Percentiles rank a stretch among this genome's conserved stretches.
phyloP scores from a whole-genome alignment of 1,140 invertebrate genomes.

The Dinoponera quadriceps region DNA sequence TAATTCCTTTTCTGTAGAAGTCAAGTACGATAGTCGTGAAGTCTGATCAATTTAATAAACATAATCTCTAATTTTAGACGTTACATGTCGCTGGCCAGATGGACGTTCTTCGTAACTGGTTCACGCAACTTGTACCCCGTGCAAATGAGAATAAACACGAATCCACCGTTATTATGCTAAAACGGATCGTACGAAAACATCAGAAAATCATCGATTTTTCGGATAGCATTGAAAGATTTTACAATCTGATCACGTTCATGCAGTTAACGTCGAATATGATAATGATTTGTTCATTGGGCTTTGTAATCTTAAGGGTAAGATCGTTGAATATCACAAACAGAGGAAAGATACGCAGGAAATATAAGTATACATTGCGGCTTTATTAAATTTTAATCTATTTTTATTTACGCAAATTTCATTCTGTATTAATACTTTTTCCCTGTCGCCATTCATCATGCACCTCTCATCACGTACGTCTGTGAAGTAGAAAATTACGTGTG shows the following conservation, averaged over 20 bases:
- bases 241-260: slow-evolving; percentile 16
- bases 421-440: neutral
- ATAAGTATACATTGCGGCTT: no score
- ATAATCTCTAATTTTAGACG: slow-evolving; percentile 10
- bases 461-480: no score
- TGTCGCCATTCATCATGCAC: neutral
- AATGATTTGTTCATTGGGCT: slow-evolving; percentile 41
- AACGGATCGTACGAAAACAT: slow-evolving; percentile 30
- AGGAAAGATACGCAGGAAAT: no score
- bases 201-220: slow-evolving; percentile 38
- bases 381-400: slow-evolving; percentile 3
- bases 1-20: neutral
- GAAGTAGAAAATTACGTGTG: neutral
- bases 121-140: neutral
- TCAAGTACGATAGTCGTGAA: neutral
- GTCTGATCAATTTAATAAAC: neutral
- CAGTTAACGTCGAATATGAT: slow-evolving; percentile 33
- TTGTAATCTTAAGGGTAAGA: slow-evolving; percentile 31
- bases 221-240: slow-evolving; percentile 13
- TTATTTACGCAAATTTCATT: neutral
- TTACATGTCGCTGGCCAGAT: slow-evolving; percentile 38
- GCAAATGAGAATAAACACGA: neutral
- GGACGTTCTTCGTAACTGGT: slow-evolving; percentile 13
- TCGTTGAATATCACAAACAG: neutral
- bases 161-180: neutral